A percentile compares a stretch with the other conserved stretches of the same genome.
These are phyloP conservation scores for Tipula lateralis DNA, from an alignment of 2,888 invertebrate species.

Conservation along the genomic window DNA sequence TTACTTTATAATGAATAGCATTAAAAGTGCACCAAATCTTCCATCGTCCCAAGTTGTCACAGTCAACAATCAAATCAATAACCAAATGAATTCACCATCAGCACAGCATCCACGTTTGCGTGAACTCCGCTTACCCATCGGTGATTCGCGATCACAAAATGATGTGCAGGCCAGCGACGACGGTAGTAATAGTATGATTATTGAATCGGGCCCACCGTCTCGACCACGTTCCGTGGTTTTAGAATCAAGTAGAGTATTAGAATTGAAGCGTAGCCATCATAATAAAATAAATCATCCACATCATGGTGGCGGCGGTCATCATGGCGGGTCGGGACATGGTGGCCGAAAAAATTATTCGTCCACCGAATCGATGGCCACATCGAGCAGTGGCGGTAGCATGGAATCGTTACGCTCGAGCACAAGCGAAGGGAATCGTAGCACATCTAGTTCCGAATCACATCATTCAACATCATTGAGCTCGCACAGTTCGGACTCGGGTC, in stretches of 20 bases:
- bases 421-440: conserved; percentile 81
- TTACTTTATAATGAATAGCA: conserved; percentile 66
- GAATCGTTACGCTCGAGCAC: conserved; percentile 82
- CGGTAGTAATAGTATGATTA: conserved; percentile 56
- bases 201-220: conserved; percentile 57
- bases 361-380: conserved; percentile 82
- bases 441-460: conserved; percentile 77
- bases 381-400: conserved; percentile 82
- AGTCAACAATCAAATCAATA: conserved; percentile 55
- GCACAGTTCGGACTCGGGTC: conserved; percentile 72
- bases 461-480: conserved; percentile 80
- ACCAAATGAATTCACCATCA: conserved; percentile 46
- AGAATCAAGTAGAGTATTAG: conserved; percentile 66
- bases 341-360: conserved; percentile 52
- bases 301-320: conserved; percentile 43
- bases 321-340: conserved; percentile 51
- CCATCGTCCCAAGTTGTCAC: conserved; percentile 54
- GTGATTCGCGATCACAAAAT: conserved; percentile 60
- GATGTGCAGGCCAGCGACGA: conserved; percentile 58
- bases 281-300: conserved; percentile 44
- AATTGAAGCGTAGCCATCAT: conserved; percentile 61
- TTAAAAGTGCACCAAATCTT: conserved; percentile 74
- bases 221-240: conserved; percentile 58
- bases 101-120: conserved; percentile 65
- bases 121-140: conserved; percentile 68